Evolutionary conservation across 2,888 invertebrate species (phyloP), one percentile per base, ranked within the genome.

Genomic region (Agonopterix heracliana): DNA sequence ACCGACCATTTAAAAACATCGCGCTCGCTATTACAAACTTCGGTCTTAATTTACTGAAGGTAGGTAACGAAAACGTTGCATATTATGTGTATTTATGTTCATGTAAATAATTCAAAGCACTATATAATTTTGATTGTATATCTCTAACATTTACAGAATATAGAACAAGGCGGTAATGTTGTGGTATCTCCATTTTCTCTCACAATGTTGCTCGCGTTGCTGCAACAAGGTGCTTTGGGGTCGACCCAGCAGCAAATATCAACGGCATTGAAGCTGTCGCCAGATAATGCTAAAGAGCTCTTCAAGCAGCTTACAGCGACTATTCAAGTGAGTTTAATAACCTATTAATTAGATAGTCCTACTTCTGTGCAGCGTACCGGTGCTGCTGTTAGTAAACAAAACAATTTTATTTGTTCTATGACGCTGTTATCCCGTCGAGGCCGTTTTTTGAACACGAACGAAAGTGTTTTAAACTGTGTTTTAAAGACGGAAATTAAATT

Each of bases 131-230:
- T n/a, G n/a, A n/a, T n/a, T n/a, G n/a, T n/a, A n/a, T n/a, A n/a
- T n/a, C n/a, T n/a, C n/a, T n/a, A n/a, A n/a, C n/a, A n/a, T n/a
- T n/a, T 71, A 57, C 66, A 68, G 65, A 61, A 60, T 7, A 60
- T 62, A 42, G 49, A 56, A 9, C 64, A 65, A 41, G 42, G 54
- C 38, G 73, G 71, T 0, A 90, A 90, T 53, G 51, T 80, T 5
- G 82, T 90, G 13, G 49, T 87, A 14, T 90, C 90, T 0, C 90
- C 90, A 1, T 74, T 79, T 49, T 89, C 89, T 1, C 71, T 90
- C 1, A 75, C 84, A 0, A 77, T 78, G 2, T 57, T 87, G 2
- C 59, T 90, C 36, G 76, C 86, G 1, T 67, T 90, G 12, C 61
- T 90, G 14, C 87, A 89, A 56, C 88, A 90, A 54, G 90, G 89